Percentiles rank a stretch among this genome's conserved stretches.
phyloP scores from a whole-genome alignment of 2,888 invertebrate species.

The Ecdyonurus torrentis region DNA sequence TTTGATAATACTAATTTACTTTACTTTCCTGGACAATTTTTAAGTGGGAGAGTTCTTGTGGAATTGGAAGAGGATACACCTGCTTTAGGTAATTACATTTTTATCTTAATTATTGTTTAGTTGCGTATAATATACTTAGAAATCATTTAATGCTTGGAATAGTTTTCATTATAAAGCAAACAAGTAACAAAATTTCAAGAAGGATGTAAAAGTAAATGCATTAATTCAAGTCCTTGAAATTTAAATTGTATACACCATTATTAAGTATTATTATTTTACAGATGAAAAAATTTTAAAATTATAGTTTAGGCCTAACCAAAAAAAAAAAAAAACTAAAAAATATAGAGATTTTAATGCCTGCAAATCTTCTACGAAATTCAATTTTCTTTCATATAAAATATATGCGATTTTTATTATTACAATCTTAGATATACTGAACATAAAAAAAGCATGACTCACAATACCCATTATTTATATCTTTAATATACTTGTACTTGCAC shows the following conservation, averaged over 20 bases:
- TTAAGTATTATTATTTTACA: not conserved
- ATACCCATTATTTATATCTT: too few relatives aligned
- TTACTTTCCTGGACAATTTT: constrained; percentile 86
- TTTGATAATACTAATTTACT: constrained; percentile 86
- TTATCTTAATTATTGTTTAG: not conserved
- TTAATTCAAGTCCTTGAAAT: not conserved
- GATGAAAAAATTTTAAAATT: not conserved
- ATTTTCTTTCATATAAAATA: not conserved
- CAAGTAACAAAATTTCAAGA: not conserved
- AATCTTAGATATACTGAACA: too few relatives aligned
- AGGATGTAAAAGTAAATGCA: not conserved
- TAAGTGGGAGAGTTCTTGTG: constrained; percentile 79
- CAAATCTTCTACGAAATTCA: not conserved
- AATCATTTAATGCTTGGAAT: not conserved
- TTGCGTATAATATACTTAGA: too few relatives aligned
- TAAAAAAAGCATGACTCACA: too few relatives aligned
- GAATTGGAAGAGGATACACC: constrained; percentile 88
- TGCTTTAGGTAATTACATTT: constrained; percentile 48
- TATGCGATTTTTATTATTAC: too few relatives aligned
- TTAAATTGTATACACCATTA: not conserved
- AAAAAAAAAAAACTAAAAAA: not conserved
- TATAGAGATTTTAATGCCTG: not conserved
- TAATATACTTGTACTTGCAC: too few relatives aligned
- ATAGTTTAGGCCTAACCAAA: not conserved
- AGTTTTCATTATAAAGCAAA: not conserved